Percentiles rank a stretch among this genome's conserved stretches.
Evolutionary conservation across 2,113 vertebrate genomes (phyloP).

Genomic region (Piprites chloris): DNA sequence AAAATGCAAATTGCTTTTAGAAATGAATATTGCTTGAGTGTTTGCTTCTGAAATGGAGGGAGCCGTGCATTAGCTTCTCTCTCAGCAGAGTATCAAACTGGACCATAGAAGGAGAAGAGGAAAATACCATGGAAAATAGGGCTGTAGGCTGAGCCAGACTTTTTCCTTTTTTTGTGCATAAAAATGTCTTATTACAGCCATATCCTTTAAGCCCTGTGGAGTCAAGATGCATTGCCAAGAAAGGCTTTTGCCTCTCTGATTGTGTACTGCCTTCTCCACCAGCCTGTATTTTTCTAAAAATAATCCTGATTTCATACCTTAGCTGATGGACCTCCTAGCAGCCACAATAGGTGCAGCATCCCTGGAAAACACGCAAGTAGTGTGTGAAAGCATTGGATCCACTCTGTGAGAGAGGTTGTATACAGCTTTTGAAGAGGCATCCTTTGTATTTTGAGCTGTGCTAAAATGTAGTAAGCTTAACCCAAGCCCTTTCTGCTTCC

Average conservation of each 20-base stretch:
- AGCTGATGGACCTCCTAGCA: slow-evolving; percentile 13
- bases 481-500: neutral
- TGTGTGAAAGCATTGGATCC: neutral
- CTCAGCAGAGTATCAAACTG: neutral
- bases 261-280: neutral
- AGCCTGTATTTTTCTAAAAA: slow-evolving; percentile 43
- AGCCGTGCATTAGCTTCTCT: neutral
- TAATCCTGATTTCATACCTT: slow-evolving; percentile 50
- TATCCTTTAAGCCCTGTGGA: slow-evolving; percentile 10
- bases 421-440: neutral
- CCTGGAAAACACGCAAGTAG: neutral
- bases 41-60: neutral
- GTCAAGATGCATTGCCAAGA: slow-evolving; percentile 31
- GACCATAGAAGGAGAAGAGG: slow-evolving; percentile 29
- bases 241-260: neutral
- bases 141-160: neutral
- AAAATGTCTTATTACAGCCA: neutral
- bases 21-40: neutral
- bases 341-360: neutral
- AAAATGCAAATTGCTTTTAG: neutral
- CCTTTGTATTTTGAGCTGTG: neutral
- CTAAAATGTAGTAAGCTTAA: neutral
- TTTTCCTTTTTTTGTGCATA: neutral
- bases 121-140: neutral
- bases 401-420: neutral